Percentiles rank a stretch among this genome's conserved stretches.
These are phyloP conservation scores for Smutsia temminckii DNA, from an alignment of 2,797 vertebrate species.

Conservation along the genomic window DNA sequence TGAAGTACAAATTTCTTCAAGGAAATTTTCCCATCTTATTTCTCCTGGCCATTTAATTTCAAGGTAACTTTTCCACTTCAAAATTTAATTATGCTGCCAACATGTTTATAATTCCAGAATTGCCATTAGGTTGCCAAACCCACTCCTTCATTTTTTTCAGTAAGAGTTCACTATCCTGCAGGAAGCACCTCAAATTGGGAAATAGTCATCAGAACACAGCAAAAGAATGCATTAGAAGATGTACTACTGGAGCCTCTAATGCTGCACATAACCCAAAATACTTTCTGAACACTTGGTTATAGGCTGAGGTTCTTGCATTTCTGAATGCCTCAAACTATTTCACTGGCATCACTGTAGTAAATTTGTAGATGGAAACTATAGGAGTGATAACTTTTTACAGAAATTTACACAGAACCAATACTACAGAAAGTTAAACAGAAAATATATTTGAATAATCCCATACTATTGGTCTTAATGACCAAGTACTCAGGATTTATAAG, in stretches of 20 bases:
- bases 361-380: background rate
- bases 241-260: background rate
- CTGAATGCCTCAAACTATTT: constrained; percentile 5
- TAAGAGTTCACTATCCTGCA: background rate
- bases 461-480: background rate
- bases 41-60: constrained; percentile 26
- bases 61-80: constrained; percentile 29
- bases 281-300: background rate
- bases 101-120: constrained; percentile 21
- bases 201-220: constrained; percentile 28
- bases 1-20: constrained; percentile 7
- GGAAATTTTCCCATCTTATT: constrained; percentile 1
- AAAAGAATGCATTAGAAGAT: background rate
- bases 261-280: background rate
- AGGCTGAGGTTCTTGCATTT: background rate
- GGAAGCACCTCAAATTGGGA: background rate
- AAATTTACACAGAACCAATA: background rate
- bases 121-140: background rate
- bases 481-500: constrained; percentile 1
- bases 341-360: background rate
- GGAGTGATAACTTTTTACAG: background rate
- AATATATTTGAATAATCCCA: constrained; percentile 26
- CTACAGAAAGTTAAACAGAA: constrained; percentile 2
- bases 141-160: background rate
- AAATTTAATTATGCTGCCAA: constrained; percentile 40